Evolutionary conservation across 1,140 invertebrate species (phyloP), one percentile per base, ranked within the genome.

Genomic region (Drosophila pachea): DNA sequence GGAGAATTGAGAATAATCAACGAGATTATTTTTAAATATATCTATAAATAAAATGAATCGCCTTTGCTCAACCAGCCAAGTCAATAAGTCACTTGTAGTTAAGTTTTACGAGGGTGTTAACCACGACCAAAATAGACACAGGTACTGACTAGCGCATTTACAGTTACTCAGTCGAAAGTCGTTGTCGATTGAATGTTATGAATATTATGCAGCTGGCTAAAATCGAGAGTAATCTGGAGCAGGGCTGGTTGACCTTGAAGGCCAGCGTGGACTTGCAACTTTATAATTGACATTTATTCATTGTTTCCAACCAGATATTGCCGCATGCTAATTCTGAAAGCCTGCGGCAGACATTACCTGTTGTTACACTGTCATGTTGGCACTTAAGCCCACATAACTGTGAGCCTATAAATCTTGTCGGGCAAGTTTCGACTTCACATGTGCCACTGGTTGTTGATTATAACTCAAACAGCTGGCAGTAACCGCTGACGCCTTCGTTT

Each of bases 181-280:
- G 54, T 32, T 56, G 29, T 29, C 54, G 33, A 43, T 33, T 36
- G 6, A 52, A 9, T 14, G 33, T 22, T 33, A 4, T 33, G 32
- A 22, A 14, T 14, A 43, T 43, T 43, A 43, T 43, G 40, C 12
- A 43, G n/a, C 40, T 14, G 12, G 6, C 12, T 43, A 6, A 69
- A 58, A 64, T 22, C 32, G 61, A 64, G 53, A 65, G 55, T 65
- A 52, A 63, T 32, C 32, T 69, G 53, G 53, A 69, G 47, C 67
- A 65, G 61, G 47, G 61, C 67, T 53, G 14, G 67, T 69, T 69
- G 43, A 53, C 67, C 61, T 65, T 69, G 67, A 65, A 29, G 4
- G n/a, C 5, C 33, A n/a, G 8, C n/a, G 4, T 22, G 22, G 35
- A 64, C 22, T 36, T 32, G 32, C 33, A 61, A 7, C 31, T 54